A percentile compares a stretch with the other conserved stretches of the same genome.
phyloP scores from a whole-genome alignment of 2,113 vertebrate species.

The Cervus canadensis region DNA sequence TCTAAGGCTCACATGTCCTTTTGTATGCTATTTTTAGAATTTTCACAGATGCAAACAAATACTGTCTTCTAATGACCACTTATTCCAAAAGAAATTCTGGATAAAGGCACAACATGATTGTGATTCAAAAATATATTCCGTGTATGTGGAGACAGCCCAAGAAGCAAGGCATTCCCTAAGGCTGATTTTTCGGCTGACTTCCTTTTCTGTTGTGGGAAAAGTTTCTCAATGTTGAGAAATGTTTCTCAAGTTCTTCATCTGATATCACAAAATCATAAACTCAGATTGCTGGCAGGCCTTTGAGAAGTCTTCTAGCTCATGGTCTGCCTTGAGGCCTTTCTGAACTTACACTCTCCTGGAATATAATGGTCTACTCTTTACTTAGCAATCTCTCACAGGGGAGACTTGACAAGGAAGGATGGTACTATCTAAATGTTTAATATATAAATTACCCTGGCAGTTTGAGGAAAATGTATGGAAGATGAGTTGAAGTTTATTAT shows the following conservation, averaged over 20 bases:
- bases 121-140: not conserved
- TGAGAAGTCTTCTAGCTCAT: conserved; percentile 17
- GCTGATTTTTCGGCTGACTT: not conserved
- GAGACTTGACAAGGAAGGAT: conserved; percentile 69
- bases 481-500: conserved; percentile 74
- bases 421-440: conserved; percentile 75
- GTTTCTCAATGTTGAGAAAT: not conserved
- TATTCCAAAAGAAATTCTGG: conserved; percentile 18
- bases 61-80: not conserved
- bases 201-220: not conserved
- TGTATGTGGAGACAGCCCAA: not conserved
- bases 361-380: conserved; percentile 52
- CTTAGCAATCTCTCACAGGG: conserved; percentile 36
- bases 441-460: conserved; percentile 72
- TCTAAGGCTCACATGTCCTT: not conserved
- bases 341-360: conserved; percentile 51
- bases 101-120: not conserved
- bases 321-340: conserved; percentile 53
- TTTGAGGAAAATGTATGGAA: conserved; percentile 72
- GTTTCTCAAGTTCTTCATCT: not conserved
- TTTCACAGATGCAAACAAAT: not conserved
- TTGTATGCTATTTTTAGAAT: not conserved
- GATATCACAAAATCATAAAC: conserved; percentile 21
- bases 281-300: not conserved
- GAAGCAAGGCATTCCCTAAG: not conserved